These are phyloP conservation scores for Quadroppia sp. DNA, from an alignment of 2,888 invertebrate species.

Conservation along the genomic window DNA sequence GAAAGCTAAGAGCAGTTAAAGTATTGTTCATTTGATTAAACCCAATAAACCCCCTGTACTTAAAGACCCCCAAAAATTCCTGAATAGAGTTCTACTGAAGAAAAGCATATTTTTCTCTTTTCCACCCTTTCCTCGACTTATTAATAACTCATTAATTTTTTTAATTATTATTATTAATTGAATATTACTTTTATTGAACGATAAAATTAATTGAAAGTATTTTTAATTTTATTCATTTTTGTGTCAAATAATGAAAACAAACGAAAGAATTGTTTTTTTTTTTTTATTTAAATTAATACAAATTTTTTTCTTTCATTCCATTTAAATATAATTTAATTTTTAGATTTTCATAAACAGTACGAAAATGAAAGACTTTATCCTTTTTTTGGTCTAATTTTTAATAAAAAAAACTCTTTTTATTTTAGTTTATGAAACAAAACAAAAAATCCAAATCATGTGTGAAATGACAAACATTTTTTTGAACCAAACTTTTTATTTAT, in stretches of 20 bases:
- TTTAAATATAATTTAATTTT: background rate
- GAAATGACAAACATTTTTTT: background rate
- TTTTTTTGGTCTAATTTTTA: too few relatives aligned
- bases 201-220: conserved; percentile 7
- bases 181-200: background rate
- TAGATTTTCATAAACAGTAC: background rate
- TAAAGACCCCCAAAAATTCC: background rate
- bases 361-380: too few relatives aligned
- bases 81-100: too few relatives aligned
- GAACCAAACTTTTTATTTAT: conserved; percentile 1
- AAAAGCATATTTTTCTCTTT: too few relatives aligned
- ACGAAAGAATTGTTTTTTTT: background rate
- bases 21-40: conserved; percentile 23
- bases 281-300: background rate
- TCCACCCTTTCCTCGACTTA: background rate
- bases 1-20: conserved; percentile 19
- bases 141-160: conserved; percentile 22
- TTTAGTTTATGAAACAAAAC: background rate
- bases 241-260: background rate
- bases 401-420: background rate
- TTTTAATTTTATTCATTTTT: conserved; percentile 1
- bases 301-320: conserved; percentile 11
- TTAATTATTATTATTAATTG: conserved; percentile 22
- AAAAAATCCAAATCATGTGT: background rate
- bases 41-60: background rate